Base-by-base conservation (phyloP, 2,888 invertebrate genomes). In the Epinotia demarniana region DNA sequence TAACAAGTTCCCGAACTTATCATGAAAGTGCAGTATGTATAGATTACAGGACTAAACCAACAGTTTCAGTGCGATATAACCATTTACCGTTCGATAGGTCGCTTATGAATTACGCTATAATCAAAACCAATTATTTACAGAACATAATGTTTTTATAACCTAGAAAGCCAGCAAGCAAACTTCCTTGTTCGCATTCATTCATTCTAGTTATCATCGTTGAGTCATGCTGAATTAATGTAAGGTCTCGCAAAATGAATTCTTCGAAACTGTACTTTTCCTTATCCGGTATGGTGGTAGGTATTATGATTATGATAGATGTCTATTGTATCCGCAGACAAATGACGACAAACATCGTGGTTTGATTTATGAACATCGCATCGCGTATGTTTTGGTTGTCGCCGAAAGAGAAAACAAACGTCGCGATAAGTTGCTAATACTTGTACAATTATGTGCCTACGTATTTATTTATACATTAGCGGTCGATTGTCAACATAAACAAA, bases 41-140 rank as follows among this genome's bases (percentile, higher is more conserved):
- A 12, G 71, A 75, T 75, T 71, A 75, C 27, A 18, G 43, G 71
- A 66, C 61, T 75, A 66, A 71, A 66, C 66, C 55, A 55, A 71
- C 71, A 66, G 4, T 13, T 67, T 18, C 53, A 58, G 13, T 57
- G 16, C 13, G 13, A 57, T 33, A 33, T 39, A 58, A 57, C 57
- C 19, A 57, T 19, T 57, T 55, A 57, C 8, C 53, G 19, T 46
- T 33, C 33, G 3, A 61, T n/a, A 33, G 46, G 46, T 13, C 39
- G 27, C 60, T 13, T 2, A 27, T 53, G 53, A 8, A n/a, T 53
- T 53, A 53, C n/a, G 8, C n/a, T n/a, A n/a, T 53, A n/a, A n/a
- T 53, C 16, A 49, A 49, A 2, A 3, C 53, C 53, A n/a, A n/a
- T n/a, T 49, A 16, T 0, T 49, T 53, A 53, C 6, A n/a, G n/a